phyloP scores from a whole-genome alignment of 2,113 vertebrate species.

The Scortum barcoo region DNA sequence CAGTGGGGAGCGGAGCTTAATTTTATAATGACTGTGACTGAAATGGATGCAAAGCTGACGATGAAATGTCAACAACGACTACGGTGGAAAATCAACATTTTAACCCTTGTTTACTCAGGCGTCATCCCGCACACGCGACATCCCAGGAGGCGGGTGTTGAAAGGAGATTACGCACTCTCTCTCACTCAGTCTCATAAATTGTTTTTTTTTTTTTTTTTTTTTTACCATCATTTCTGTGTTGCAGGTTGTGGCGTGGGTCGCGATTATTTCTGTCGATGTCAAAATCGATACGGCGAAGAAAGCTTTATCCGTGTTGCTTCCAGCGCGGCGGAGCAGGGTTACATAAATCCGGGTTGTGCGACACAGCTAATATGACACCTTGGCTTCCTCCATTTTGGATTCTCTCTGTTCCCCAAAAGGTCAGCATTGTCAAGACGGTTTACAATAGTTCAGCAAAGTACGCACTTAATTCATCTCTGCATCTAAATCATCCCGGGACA shows the following conservation, averaged over 20 bases:
- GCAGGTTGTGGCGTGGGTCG: too few relatives aligned
- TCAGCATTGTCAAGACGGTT: neutral
- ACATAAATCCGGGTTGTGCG: neutral
- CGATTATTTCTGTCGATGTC: neutral
- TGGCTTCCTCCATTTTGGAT: neutral
- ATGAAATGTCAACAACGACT: constrained; percentile 17
- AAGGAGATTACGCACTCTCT: neutral
- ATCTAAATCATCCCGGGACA: neutral
- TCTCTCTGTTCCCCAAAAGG: neutral
- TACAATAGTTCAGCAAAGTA: neutral
- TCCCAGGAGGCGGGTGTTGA: neutral
- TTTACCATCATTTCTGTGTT: neutral
- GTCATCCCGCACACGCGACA: neutral
- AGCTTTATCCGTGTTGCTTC: neutral
- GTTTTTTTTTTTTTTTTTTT: neutral
- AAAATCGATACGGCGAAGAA: neutral
- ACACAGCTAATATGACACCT: neutral
- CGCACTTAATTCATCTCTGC: neutral
- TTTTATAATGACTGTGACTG: constrained; percentile 41
- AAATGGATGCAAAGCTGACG: constrained; percentile 45
- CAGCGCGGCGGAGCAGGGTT: neutral
- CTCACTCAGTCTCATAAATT: neutral
- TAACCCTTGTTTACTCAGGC: neutral
- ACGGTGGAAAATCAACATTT: neutral
- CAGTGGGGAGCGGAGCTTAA: constrained; percentile 37